Evolutionary conservation across 2,113 vertebrate genomes (phyloP).

Genomic region (Dicerorhinus sumatrensis): DNA sequence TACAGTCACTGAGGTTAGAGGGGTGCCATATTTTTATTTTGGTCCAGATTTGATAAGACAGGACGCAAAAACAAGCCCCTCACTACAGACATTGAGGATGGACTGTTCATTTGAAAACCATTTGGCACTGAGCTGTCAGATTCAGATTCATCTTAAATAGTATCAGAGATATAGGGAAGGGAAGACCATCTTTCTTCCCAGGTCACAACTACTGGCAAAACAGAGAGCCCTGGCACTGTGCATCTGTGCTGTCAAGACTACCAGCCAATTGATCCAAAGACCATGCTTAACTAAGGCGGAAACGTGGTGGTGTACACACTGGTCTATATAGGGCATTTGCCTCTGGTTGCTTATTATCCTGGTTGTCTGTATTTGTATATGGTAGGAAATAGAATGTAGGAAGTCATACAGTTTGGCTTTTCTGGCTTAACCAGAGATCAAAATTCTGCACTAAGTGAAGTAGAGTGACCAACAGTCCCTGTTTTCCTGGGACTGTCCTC

Average conservation of each 20-base stretch:
- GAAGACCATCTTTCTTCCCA: conserved; percentile 34
- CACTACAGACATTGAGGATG: neutral
- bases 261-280: neutral
- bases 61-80: neutral
- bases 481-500: neutral
- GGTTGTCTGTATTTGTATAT: neutral
- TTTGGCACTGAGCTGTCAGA: neutral
- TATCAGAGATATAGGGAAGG: neutral
- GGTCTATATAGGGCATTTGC: neutral
- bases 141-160: neutral
- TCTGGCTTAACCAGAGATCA: neutral
- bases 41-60: conserved; percentile 28
- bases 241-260: neutral
- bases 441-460: neutral
- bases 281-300: neutral
- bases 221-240: neutral
- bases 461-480: neutral
- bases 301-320: neutral
- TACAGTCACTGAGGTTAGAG: neutral
- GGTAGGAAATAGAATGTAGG: neutral
- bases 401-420: neutral
- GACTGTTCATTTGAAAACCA: neutral
- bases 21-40: neutral
- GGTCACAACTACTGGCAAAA: neutral
- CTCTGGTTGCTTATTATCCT: neutral